Conservation (phyloP, 2,888 invertebrate species). For the Phengaris arion region DNA sequence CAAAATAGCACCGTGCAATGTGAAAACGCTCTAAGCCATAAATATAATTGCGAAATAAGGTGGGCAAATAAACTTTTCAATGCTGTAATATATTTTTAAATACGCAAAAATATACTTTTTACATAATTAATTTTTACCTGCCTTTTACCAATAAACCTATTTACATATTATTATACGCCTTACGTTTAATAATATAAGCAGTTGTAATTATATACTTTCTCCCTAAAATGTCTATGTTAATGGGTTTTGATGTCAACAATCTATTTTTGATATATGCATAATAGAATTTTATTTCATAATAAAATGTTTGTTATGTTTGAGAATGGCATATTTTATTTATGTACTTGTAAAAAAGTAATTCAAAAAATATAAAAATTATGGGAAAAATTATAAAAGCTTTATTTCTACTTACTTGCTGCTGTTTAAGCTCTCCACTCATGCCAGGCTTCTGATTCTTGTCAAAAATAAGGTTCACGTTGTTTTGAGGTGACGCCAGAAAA, state of each 20-base stretch:
- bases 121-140: background rate
- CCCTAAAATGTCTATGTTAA: background rate
- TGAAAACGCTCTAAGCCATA: no score
- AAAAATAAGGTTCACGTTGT: slow-evolving; percentile 65
- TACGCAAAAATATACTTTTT: background rate
- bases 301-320: background rate
- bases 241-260: slow-evolving; percentile 7
- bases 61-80: background rate
- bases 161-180: background rate
- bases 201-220: slow-evolving; percentile 4
- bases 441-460: slow-evolving; percentile 66
- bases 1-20: no score
- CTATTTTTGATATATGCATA: background rate
- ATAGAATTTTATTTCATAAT: background rate
- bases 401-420: slow-evolving; percentile 57
- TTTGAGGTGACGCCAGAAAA: slow-evolving; percentile 65
- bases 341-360: no score
- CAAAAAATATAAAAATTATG: no score
- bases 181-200: background rate
- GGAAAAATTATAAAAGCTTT: background rate
- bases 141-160: slow-evolving; percentile 1
- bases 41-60: no score
- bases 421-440: slow-evolving; percentile 66
- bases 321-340: background rate
- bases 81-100: background rate